Percentiles rank a stretch among this genome's conserved stretches.
These are phyloP conservation scores for Sesamia nonagrioides DNA, from an alignment of 1,140 invertebrate species.

Conservation along the genomic window DNA sequence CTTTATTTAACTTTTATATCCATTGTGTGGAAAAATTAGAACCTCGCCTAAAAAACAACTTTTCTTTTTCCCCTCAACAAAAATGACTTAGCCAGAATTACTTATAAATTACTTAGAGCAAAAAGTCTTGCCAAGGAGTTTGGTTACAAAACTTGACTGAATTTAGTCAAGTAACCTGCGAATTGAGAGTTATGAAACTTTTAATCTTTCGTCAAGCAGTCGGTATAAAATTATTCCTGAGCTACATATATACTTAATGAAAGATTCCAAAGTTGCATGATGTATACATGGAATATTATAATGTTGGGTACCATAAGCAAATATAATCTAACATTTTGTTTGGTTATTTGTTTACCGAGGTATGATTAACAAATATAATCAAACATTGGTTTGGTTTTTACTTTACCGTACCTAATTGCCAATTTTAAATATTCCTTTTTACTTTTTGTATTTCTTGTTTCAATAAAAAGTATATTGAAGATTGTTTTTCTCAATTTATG, in stretches of 20 bases:
- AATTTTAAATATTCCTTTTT: no score
- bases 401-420: no score
- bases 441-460: no score
- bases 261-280: constrained; percentile 10
- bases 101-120: constrained; percentile 33
- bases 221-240: constrained; percentile 25
- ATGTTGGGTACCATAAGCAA: background rate
- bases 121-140: constrained; percentile 5
- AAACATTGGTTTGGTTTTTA: no score
- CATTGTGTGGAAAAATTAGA: background rate
- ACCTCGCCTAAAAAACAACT: background rate
- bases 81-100: constrained; percentile 13
- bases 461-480: background rate
- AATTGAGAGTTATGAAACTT: constrained; percentile 37
- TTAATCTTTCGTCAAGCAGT: constrained; percentile 33
- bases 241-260: background rate
- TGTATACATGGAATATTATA: background rate
- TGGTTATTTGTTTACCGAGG: no score
- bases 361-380: no score
- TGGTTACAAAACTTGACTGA: constrained; percentile 4
- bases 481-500: background rate
- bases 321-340: no score
- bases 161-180: constrained; percentile 20
- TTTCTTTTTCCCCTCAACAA: background rate
- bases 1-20: background rate